phyloP scores from a whole-genome alignment of 2,888 invertebrate genomes.

The Erynnis tages region DNA sequence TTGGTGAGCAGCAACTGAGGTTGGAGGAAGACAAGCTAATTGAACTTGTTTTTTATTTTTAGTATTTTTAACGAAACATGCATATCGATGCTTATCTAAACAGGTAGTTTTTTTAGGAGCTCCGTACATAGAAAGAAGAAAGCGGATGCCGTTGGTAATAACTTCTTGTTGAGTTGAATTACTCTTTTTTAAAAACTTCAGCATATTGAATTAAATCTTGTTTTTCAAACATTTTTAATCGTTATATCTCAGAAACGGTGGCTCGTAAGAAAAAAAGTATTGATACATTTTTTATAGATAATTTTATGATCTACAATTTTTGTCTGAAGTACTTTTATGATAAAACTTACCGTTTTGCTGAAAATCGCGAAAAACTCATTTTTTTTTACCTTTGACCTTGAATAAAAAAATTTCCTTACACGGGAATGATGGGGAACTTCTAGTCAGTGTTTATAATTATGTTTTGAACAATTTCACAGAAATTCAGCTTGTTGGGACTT shows the following conservation, averaged over 20 bases:
- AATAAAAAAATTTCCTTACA: neutral
- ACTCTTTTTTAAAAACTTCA: slow-evolving; percentile 32
- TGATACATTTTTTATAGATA: neutral
- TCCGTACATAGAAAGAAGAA: slow-evolving; percentile 33
- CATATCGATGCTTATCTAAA: slow-evolving; percentile 9
- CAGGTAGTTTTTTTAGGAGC: slow-evolving; percentile 11
- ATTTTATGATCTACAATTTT: slow-evolving; percentile 1
- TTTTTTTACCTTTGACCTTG: slow-evolving; percentile 3
- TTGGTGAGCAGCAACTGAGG: slow-evolving; percentile 30
- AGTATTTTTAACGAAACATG: slow-evolving; percentile 17
- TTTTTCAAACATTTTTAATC: slow-evolving; percentile 38
- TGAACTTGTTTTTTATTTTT: slow-evolving; percentile 16
- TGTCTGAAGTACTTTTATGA: neutral
- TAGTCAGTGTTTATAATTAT: neutral
- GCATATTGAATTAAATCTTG: slow-evolving; percentile 34
- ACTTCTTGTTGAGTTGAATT: slow-evolving; percentile 28
- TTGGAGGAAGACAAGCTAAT: neutral
- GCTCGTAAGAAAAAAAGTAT: slow-evolving; percentile 1
- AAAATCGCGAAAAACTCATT: slow-evolving; percentile 1
- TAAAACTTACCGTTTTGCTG: slow-evolving; percentile 4
- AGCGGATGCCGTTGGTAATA: slow-evolving; percentile 31
- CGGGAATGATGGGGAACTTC: neutral
- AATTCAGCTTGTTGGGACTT: neutral
- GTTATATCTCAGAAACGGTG: neutral
- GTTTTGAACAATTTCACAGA: neutral